Base-by-base conservation (phyloP, 2,113 vertebrate genomes). In the Rousettus leschenaultii region DNA sequence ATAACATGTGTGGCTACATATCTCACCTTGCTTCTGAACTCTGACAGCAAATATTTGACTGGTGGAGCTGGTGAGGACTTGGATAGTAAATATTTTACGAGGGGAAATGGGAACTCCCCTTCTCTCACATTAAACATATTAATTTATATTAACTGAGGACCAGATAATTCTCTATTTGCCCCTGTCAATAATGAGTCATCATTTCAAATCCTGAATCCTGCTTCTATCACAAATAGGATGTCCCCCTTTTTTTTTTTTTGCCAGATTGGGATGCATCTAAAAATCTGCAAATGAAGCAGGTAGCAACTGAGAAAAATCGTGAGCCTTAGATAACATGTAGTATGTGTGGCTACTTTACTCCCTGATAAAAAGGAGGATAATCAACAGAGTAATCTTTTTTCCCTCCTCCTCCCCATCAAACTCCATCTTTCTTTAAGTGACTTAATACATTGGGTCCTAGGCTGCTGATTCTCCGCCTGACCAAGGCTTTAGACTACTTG, bases 41-140 rank as follows among this genome's bases (percentile, higher is more conserved):
- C 83, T 80, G 87, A 85, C 59, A 92, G 97, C 61, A 86, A 97
- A 97, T 97, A 97, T 97, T 96, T 97, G 83, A 93, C 85, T 40
- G 77, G 86, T 57, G 12, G 43, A 84, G 40, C 68, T 13, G n/a
- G 7, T 63, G 78, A 96, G 48, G 35, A 66, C 63, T 57, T 94
- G 91, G 79, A 96, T 45, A 78, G 94, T 93, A 97, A 94, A 96
- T 97, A 96, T 91, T 97, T 92, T 89, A 95, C 16, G 18, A 97
- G 77, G 82, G 55, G 79, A 97, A 89, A 53, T 57, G 73, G 80
- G 15, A 97, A 94, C 73, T 93, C 68, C n/a, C 40, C 51, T 96
- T 79, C 63, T 68, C 68, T 75, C 45, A 88, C 57, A 83, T 96
- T 86, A 94, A 93, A 96, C 89, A 95, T 80, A 95, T 86, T 75